Conservation (phyloP, 2,113 vertebrate species). For the Verasper variegatus region DNA sequence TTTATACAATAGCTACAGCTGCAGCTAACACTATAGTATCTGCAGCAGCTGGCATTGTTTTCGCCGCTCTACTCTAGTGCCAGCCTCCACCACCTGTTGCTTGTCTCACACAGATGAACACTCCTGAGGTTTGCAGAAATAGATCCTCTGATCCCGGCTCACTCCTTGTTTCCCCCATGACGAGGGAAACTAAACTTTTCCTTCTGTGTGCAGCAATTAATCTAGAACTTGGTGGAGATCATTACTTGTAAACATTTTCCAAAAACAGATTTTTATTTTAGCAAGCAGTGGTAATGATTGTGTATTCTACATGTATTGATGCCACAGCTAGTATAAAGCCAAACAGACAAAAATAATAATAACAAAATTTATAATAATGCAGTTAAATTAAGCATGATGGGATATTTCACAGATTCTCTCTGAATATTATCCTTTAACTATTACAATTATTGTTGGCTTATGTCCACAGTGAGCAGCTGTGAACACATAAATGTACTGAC, state of each 20-base stretch:
- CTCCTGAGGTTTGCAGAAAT: slow-evolving; percentile 47
- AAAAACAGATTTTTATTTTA: neutral
- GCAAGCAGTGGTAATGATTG: too few relatives aligned
- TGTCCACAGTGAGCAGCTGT: too few relatives aligned
- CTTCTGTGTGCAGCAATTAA: neutral
- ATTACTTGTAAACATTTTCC: neutral
- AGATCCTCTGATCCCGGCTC: slow-evolving; percentile 19
- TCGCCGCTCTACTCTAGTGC: slow-evolving; percentile 18
- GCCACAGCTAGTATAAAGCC: too few relatives aligned
- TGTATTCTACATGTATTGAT: too few relatives aligned
- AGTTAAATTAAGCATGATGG: too few relatives aligned
- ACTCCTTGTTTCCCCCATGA: neutral
- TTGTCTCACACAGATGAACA: slow-evolving; percentile 47
- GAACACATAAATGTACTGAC: too few relatives aligned
- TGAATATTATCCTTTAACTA: too few relatives aligned
- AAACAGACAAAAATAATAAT: too few relatives aligned
- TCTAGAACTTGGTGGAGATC: neutral
- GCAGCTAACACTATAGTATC: slow-evolving; percentile 23
- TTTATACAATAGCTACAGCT: slow-evolving; percentile 27
- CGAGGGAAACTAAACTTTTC: neutral
- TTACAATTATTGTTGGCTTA: too few relatives aligned
- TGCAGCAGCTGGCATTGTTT: slow-evolving; percentile 65
- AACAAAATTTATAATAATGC: too few relatives aligned
- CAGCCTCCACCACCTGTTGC: slow-evolving; percentile 60
- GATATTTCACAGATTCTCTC: too few relatives aligned